phyloP scores from a whole-genome alignment of 2,797 vertebrate genomes.

The Anomalospiza imberbis region DNA sequence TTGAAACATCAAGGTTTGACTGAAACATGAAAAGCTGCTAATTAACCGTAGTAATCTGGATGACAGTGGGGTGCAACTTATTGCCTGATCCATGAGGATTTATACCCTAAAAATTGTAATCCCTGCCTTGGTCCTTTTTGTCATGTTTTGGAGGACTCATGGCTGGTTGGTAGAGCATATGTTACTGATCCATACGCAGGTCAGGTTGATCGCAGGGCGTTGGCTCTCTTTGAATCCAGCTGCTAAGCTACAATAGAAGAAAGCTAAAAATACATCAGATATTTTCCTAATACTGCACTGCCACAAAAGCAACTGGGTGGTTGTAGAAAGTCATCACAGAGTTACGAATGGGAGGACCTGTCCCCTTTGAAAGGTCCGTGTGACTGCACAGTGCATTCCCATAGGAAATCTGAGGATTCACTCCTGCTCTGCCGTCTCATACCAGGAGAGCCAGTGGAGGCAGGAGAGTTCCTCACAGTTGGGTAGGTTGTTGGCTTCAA shows the following conservation, averaged over 20 bases:
- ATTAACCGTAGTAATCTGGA: background rate
- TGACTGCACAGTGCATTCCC: background rate
- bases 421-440: background rate
- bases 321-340: background rate
- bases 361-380: background rate
- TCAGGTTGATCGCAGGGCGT: background rate
- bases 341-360: background rate
- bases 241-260: constrained; percentile 49
- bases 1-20: background rate
- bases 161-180: background rate
- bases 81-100: background rate
- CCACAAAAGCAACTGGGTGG: background rate
- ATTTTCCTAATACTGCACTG: constrained; percentile 20
- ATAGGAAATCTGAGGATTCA: background rate
- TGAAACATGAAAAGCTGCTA: constrained; percentile 22
- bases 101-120: background rate
- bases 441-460: background rate
- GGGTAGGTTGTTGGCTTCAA: background rate
- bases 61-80: background rate
- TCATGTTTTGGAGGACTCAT: background rate
- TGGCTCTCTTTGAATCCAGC: constrained; percentile 21
- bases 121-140: background rate
- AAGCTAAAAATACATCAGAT: constrained; percentile 61
- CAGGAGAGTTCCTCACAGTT: background rate
- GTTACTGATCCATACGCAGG: background rate